Conservation (phyloP, 2,113 vertebrate genomes). For the Elgaria multicarinata region DNA sequence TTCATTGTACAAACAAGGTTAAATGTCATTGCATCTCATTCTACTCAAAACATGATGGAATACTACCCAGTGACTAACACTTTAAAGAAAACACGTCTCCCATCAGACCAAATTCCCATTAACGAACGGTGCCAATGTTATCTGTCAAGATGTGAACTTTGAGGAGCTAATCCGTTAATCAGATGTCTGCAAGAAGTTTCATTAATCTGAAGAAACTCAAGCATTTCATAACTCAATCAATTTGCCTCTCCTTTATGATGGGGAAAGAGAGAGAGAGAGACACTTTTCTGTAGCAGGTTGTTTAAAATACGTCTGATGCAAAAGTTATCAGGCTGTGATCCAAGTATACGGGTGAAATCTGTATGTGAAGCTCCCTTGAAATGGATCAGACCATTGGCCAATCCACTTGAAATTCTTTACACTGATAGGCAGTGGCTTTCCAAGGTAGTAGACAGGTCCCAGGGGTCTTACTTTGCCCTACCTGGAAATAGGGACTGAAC, state of each 20-base stretch:
- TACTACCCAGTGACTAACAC: neutral
- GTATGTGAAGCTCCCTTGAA: neutral
- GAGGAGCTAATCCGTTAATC: conserved; percentile 38
- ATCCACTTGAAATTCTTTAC: neutral
- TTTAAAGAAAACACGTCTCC: neutral
- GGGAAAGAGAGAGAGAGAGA: neutral
- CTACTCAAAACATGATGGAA: neutral
- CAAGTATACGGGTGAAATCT: neutral
- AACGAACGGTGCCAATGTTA: neutral
- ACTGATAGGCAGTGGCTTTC: neutral
- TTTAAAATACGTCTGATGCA: neutral
- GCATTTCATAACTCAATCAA: neutral
- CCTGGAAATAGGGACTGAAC: neutral
- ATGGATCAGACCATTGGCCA: neutral
- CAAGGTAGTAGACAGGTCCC: neutral
- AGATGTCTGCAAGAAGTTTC: conserved; percentile 3
- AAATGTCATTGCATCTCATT: conserved; percentile 13
- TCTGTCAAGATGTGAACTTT: conserved; percentile 13
- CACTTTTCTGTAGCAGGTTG: conserved; percentile 18
- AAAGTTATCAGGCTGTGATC: neutral
- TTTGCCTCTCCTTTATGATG: conserved; percentile 25
- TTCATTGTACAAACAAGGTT: conserved; percentile 31
- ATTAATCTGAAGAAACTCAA: conserved; percentile 22
- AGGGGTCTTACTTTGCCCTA: neutral
- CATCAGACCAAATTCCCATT: neutral